Conservation (phyloP, 2,797 vertebrate genomes). For the Eulemur albifrons region DNA sequence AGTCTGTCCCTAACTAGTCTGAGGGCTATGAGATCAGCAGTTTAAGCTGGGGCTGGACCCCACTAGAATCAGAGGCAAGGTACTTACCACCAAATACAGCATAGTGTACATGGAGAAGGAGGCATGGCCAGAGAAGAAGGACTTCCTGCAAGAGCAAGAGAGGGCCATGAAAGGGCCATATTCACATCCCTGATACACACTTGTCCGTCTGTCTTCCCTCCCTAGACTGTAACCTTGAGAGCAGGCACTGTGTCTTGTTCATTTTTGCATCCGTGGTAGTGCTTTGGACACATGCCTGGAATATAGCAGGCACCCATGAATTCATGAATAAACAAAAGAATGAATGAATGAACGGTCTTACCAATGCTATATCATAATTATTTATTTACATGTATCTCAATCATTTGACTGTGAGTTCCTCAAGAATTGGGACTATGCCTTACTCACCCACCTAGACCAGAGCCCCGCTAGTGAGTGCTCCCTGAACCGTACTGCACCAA, state of each 20-base stretch:
- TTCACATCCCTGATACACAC: not conserved
- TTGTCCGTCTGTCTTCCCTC: not conserved
- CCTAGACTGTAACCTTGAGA: not conserved
- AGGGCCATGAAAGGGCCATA: slow-evolving; percentile 52
- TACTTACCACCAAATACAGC: slow-evolving; percentile 98
- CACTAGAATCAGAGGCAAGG: not conserved
- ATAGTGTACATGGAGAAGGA: slow-evolving; percentile 98
- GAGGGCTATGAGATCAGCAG: not conserved
- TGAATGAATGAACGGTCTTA: not conserved
- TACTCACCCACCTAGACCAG: not conserved
- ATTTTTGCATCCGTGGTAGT: not conserved
- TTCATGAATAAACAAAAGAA: not conserved
- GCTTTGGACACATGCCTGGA: not conserved
- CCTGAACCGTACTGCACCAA: not conserved
- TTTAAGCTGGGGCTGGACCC: not conserved
- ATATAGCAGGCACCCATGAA: not conserved
- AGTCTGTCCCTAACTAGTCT: not conserved
- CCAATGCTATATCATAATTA: not conserved
- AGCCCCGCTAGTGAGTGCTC: not conserved
- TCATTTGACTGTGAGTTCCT: not conserved
- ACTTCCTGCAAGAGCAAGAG: slow-evolving; percentile 91
- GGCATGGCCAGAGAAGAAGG: slow-evolving; percentile 98
- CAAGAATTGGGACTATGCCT: not conserved
- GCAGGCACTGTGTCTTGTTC: not conserved
- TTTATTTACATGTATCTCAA: not conserved